Evolutionary conservation across 2,113 vertebrate genomes (phyloP).

Genomic region (Neotoma lepida): DNA sequence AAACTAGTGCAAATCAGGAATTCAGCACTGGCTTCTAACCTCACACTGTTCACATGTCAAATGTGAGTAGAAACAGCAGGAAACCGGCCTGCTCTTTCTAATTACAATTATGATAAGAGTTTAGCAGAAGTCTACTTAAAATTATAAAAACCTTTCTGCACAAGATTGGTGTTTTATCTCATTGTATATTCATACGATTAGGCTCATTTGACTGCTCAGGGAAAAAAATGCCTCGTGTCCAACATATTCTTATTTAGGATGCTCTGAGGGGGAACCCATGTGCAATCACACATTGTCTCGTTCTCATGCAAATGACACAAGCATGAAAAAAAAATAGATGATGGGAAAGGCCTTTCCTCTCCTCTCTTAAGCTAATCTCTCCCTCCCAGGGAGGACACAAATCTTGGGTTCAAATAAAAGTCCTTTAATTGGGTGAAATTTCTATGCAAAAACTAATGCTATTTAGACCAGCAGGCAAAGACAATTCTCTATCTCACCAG

Average conservation of each 20-base stretch:
- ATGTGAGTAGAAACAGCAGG: constrained; percentile 69
- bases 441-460: constrained; percentile 60
- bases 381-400: constrained; percentile 55
- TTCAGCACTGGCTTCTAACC: constrained; percentile 43
- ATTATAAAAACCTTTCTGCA: constrained; percentile 70
- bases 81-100: constrained; percentile 66
- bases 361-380: constrained; percentile 60
- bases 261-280: neutral
- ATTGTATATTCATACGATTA: constrained; percentile 78
- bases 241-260: constrained; percentile 56
- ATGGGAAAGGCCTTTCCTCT: constrained; percentile 33
- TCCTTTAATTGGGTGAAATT: constrained; percentile 59
- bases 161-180: constrained; percentile 69
- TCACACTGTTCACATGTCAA: constrained; percentile 67
- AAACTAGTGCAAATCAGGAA: constrained; percentile 70
- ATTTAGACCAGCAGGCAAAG: constrained; percentile 65
- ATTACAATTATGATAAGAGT: constrained; percentile 69
- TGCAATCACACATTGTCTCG: constrained; percentile 66
- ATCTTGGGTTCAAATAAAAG: constrained; percentile 43
- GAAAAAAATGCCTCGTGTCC: constrained; percentile 55
- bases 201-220: constrained; percentile 68
- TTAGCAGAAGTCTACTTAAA: constrained; percentile 70
- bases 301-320: constrained; percentile 71
- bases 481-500: constrained; percentile 44
- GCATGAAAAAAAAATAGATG: constrained; percentile 58